Conservation (phyloP, 2,888 invertebrate genomes). For the Diogma glabrata region DNA sequence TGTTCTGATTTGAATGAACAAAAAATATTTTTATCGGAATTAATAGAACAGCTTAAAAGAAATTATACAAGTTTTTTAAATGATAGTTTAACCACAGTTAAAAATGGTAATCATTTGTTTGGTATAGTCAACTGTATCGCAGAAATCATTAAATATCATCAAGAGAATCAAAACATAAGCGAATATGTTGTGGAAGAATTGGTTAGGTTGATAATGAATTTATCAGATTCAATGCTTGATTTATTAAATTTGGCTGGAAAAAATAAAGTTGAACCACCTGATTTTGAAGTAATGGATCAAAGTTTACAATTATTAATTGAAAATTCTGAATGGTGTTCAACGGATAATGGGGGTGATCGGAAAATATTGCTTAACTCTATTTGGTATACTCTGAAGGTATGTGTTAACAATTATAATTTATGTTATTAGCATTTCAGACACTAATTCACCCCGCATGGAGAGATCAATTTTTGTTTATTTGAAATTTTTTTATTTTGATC, state of each 20-base stretch:
- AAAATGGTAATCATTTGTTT: conserved; percentile 42
- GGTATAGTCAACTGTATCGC: conserved; percentile 28
- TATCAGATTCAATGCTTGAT: conserved; percentile 24
- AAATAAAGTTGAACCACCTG: conserved; percentile 42
- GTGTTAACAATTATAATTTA: conserved; percentile 13
- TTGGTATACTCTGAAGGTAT: conserved; percentile 68
- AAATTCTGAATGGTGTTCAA: conserved; percentile 31
- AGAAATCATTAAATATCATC: conserved; percentile 22
- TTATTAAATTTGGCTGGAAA: conserved; percentile 27
- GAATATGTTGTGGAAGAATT: not conserved
- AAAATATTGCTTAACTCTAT: conserved; percentile 61
- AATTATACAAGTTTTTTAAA: conserved; percentile 28
- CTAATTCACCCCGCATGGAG: no score
- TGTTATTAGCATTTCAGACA: no score
- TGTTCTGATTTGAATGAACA: no score
- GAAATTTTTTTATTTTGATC: no score
- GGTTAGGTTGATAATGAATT: conserved; percentile 22
- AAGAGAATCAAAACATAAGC: conserved; percentile 17
- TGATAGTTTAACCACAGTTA: conserved; percentile 40
- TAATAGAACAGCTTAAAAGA: conserved; percentile 14
- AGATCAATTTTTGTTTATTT: no score
- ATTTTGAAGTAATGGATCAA: conserved; percentile 66
- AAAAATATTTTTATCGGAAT: not conserved
- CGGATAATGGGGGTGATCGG: conserved; percentile 41
- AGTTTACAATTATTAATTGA: conserved; percentile 51